Evolutionary conservation across 2,888 invertebrate species (phyloP), one percentile per base, ranked within the genome.

Genomic region (Hedya salicella): DNA sequence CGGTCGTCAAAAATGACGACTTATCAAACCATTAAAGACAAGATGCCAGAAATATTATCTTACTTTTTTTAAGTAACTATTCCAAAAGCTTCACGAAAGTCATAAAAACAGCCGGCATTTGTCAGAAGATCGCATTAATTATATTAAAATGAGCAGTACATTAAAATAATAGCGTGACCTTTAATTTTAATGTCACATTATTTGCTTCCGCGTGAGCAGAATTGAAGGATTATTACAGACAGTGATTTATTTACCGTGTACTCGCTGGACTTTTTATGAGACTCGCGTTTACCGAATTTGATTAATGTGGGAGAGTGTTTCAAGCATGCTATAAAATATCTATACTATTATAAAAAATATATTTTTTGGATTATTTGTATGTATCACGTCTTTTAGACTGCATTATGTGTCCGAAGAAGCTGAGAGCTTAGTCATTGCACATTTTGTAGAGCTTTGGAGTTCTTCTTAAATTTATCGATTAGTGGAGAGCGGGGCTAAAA

Each of bases 111-210:
- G 3, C 11, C 17, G 17, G 13, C 44, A 44, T 44, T 4, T 11
- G 48, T 48, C 48, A 13, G 13, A 21, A 48, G 6, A 21, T 1
- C 13, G n/a, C 13, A 46, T 19, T 13, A 46, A 6, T n/a, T n/a
- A n/a, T 11, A 19, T 21, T 48, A 48, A 32, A 16, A 21, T 60
- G 60, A 21, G 6, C 49, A 13, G 3, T 13, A 8, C 49, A 60
- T 49, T 25, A 60, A 49, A 60, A 60, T 49, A 32, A 49, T 49
- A 16, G 25, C 49, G 14, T n/a, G 39, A 49, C 60, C 60, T 60
- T 60, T 60, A 36, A 21, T 60, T 25, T 19, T 60, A 60, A 60
- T 60, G 59, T 39, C 49, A 49, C 21, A 39, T 17, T 36, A 25
- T 49, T 6, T 11, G 36, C 48, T 60, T 60, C 49, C 59, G 59